Percentiles rank a stretch among this genome's conserved stretches.
phyloP scores from a whole-genome alignment of 2,888 invertebrate species.

The Octodonta nipae region DNA sequence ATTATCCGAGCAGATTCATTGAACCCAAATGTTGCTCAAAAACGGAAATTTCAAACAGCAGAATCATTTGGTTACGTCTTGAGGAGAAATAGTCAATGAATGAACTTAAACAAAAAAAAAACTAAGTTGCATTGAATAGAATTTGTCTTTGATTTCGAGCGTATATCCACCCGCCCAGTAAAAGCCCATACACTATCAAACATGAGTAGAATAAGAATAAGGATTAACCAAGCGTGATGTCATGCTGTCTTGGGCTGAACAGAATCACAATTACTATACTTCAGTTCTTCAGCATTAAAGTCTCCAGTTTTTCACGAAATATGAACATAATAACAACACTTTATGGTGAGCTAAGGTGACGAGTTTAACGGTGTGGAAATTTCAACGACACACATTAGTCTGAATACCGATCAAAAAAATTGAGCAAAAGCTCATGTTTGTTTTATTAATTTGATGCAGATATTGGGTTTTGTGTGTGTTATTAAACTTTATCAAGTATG shows the following conservation, averaged over 20 bases:
- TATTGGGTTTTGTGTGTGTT: no score
- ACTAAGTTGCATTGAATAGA: conserved; percentile 2
- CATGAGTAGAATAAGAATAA: conserved; percentile 24
- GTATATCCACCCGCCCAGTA: conserved; percentile 20
- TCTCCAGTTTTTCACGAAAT: conserved; percentile 10
- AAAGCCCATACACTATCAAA: conserved; percentile 14
- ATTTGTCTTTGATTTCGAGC: conserved; percentile 17
- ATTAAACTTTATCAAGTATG: conserved; percentile 18
- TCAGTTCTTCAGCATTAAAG: conserved; percentile 9
- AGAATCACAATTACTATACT: conserved; percentile 31
- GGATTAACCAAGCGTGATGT: conserved; percentile 34
- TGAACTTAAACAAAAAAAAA: no score
- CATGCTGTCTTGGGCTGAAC: conserved; percentile 33
- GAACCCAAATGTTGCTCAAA: no score
- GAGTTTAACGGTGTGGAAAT: neutral
- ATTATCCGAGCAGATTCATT: no score
- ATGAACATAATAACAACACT: conserved; percentile 4
- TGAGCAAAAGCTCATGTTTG: no score
- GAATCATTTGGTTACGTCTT: no score
- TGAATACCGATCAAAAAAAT: no score
- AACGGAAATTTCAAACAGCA: no score
- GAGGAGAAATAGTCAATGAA: no score
- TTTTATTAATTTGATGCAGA: no score
- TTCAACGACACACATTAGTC: neutral
- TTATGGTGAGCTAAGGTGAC: neutral